Evolutionary conservation across 23 tunicate genomes (phyloP).

Genomic region (Phallusia fumigata): DNA sequence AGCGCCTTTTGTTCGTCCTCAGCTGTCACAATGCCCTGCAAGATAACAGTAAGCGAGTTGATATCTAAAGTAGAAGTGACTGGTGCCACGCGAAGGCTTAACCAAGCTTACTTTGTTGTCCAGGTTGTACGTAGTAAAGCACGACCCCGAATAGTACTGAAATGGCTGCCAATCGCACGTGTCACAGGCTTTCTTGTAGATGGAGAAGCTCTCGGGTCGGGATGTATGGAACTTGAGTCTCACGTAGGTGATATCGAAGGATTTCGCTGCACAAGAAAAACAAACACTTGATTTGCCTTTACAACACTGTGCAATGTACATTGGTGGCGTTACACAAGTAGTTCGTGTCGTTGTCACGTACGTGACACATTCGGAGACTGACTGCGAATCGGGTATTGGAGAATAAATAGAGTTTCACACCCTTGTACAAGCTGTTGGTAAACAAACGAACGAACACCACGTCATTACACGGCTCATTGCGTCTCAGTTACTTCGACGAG

Average conservation of each 20-base stretch:
- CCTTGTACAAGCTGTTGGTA: no score
- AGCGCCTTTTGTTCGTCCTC: slow-evolving; percentile 95
- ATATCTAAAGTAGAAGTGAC: not conserved
- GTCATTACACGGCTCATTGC: no score
- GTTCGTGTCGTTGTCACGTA: not conserved
- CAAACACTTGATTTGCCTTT: not conserved
- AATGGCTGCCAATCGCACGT: slow-evolving; percentile 89
- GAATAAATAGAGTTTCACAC: no score
- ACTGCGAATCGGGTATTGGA: not conserved
- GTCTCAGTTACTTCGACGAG: not conserved
- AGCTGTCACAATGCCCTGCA: slow-evolving; percentile 75
- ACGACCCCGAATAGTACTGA: slow-evolving; percentile 95
- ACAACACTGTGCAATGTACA: not conserved
- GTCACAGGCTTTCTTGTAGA: slow-evolving; percentile 85
- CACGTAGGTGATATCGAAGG: slow-evolving; percentile 99
- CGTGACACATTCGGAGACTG: not conserved
- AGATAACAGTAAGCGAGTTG: not conserved
- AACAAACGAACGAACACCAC: no score
- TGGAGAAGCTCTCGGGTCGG: slow-evolving; percentile 91
- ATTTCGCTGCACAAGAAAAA: slow-evolving; percentile 65
- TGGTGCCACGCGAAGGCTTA: not conserved
- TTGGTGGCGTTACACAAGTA: not conserved
- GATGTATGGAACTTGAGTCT: slow-evolving; percentile 88
- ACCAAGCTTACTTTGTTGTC: slow-evolving; percentile 71
- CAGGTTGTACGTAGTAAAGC: slow-evolving; percentile 75